A percentile compares a stretch with the other conserved stretches of the same genome.
Evolutionary conservation across 1,140 invertebrate genomes (phyloP).

Genomic region (Trachymyrmex septentrionalis): DNA sequence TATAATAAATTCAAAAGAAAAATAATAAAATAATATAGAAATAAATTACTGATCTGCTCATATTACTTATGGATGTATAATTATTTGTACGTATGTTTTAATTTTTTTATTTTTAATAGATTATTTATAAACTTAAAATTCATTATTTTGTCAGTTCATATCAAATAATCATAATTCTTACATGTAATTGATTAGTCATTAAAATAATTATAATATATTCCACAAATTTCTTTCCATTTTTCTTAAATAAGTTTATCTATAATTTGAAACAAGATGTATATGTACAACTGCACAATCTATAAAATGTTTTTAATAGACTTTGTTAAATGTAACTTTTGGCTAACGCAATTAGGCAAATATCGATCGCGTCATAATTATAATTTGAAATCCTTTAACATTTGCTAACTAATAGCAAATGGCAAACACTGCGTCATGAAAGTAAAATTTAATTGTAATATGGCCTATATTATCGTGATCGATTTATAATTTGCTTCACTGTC

Average conservation of each 20-base stretch:
- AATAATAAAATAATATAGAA: background rate
- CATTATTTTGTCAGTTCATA: background rate
- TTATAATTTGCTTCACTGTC: constrained; percentile 14
- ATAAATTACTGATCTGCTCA: background rate
- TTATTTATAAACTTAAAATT: constrained; percentile 8
- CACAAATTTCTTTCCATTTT: too few relatives aligned
- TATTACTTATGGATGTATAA: background rate
- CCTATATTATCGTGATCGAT: constrained; percentile 16
- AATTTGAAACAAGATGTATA: background rate
- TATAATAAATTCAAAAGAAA: background rate
- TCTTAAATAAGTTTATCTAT: background rate
- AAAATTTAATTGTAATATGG: constrained; percentile 22
- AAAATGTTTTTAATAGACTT: background rate
- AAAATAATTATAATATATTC: background rate
- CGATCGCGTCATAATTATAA: constrained; percentile 31
- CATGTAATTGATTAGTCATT: background rate
- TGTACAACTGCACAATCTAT: background rate
- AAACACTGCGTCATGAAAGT: constrained; percentile 36
- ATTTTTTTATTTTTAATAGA: background rate
- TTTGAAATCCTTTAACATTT: constrained; percentile 32
- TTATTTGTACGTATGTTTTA: background rate
- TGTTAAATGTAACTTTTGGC: constrained; percentile 19
- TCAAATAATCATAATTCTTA: background rate
- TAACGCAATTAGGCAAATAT: constrained; percentile 49
- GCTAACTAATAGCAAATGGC: constrained; percentile 43